These are phyloP conservation scores for Prunella himalayana DNA, from an alignment of 2,113 vertebrate genomes.

Conservation along the genomic window DNA sequence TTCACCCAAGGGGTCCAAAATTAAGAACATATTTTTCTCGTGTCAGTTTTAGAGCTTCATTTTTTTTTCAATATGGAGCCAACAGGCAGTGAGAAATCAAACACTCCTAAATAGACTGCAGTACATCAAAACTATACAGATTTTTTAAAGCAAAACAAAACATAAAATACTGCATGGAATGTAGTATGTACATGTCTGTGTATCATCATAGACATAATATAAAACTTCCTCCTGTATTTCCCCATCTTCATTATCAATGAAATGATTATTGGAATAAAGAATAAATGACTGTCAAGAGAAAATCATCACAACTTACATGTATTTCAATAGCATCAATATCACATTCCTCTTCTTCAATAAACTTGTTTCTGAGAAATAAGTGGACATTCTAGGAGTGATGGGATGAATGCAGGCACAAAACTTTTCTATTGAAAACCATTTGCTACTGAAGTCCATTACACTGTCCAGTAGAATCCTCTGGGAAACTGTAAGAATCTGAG, in stretches of 20 bases:
- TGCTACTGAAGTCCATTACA: neutral
- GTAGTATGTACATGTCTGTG: neutral
- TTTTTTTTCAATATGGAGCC: neutral
- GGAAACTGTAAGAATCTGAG: neutral
- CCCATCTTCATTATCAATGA: neutral
- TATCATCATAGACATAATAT: neutral
- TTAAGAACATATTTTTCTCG: neutral
- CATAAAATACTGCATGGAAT: neutral
- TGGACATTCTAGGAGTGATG: neutral
- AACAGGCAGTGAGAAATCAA: neutral
- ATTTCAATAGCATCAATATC: neutral
- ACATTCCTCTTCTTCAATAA: neutral
- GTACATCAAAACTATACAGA: neutral
- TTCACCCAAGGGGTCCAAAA: neutral
- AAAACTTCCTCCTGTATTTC: neutral
- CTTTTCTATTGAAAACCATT: neutral
- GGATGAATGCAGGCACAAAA: neutral
- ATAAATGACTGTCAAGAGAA: neutral
- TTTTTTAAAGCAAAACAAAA: neutral
- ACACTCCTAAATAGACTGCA: neutral
- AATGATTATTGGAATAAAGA: neutral
- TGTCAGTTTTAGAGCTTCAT: neutral
- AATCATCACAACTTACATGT: neutral
- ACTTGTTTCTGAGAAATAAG: neutral
- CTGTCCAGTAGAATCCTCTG: neutral